phyloP scores from a whole-genome alignment of 2,888 invertebrate genomes.

The Tachina fera region DNA sequence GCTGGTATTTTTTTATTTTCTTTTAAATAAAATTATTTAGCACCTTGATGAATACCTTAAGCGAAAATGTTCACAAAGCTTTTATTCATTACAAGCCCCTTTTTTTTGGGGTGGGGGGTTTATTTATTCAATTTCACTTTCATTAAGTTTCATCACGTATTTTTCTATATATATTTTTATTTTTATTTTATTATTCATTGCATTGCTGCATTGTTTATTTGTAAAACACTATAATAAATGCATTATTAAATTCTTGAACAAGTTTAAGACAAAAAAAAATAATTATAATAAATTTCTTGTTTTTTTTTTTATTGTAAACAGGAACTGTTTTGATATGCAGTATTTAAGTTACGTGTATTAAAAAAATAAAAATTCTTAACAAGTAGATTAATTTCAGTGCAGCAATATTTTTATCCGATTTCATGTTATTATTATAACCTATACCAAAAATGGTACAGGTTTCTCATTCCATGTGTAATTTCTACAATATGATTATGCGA shows the following conservation, averaged over 20 bases:
- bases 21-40: slow-evolving; percentile 3
- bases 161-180: not conserved
- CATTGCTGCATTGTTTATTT: not conserved
- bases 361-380: slow-evolving; percentile 23
- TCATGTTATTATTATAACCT: not conserved
- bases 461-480: too few relatives aligned
- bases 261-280: not conserved
- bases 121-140: slow-evolving; percentile 60
- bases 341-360: slow-evolving; percentile 27
- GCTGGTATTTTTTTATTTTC: not conserved
- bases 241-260: slow-evolving; percentile 1
- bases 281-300: not conserved
- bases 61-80: not conserved
- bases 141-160: slow-evolving; percentile 60
- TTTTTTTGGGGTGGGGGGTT: slow-evolving; percentile 14
- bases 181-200: too few relatives aligned
- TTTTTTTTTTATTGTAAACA: slow-evolving; percentile 52
- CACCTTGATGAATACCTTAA: slow-evolving; percentile 11
- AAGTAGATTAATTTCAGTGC: slow-evolving; percentile 33
- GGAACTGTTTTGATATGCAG: slow-evolving; percentile 58
- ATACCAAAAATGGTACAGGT: too few relatives aligned
- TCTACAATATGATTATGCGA: too few relatives aligned
- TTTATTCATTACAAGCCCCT: slow-evolving; percentile 52
- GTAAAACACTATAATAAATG: not conserved
- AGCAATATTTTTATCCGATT: not conserved